Conservation (phyloP, 2,888 invertebrate genomes). For the Orthosia cruda region DNA sequence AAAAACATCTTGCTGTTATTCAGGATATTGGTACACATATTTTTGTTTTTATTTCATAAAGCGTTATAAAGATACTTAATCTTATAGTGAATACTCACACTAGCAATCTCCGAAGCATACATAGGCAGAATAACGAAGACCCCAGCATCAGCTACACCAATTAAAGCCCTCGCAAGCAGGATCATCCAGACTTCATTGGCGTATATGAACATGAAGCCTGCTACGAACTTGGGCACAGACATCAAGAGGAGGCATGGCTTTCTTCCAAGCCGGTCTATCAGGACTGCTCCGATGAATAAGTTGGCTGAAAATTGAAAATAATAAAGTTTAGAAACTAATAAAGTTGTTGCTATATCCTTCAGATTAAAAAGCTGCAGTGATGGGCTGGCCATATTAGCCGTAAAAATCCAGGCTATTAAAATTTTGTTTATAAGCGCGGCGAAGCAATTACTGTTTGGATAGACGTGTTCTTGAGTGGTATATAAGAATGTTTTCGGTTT, state of each 20-base stretch:
- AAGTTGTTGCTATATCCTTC: not conserved
- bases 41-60: no score
- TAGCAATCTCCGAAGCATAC: conserved; percentile 79
- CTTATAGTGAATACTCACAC: conserved; percentile 69
- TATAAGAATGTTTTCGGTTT: no score
- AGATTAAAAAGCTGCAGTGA: not conserved
- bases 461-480: no score
- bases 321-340: not conserved
- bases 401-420: no score
- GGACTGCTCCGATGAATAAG: conserved; percentile 71
- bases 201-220: conserved; percentile 69
- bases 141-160: conserved; percentile 71
- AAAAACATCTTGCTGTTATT: no score
- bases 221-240: conserved; percentile 75
- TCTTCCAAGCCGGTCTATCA: conserved; percentile 76
- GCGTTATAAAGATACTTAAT: no score
- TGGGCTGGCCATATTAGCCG: no score
- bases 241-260: conserved; percentile 76
- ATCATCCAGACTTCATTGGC: conserved; percentile 76
- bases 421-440: no score
- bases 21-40: no score
- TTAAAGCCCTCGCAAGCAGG: conserved; percentile 68
- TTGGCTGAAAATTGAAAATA: conserved; percentile 56
- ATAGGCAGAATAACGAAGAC: conserved; percentile 73
- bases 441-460: no score